Evolutionary conservation across 2,797 vertebrate genomes (phyloP).

Genomic region (Oreochromis grahami): DNA sequence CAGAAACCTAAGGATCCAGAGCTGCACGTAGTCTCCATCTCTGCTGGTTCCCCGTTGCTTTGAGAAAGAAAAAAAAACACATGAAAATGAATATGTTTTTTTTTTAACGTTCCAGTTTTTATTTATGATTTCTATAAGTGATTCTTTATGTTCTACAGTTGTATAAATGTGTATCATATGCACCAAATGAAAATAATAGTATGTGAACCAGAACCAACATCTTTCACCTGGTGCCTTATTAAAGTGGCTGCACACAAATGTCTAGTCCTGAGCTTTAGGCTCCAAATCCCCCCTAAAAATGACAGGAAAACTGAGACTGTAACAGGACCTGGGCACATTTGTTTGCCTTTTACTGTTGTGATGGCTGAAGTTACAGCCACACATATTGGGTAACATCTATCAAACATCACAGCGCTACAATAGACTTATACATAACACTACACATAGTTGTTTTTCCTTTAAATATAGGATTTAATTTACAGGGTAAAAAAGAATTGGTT

Average conservation of each 20-base stretch:
- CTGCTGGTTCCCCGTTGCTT: not conserved
- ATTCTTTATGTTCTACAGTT: not conserved
- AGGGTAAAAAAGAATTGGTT: not conserved
- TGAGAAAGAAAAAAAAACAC: rapidly evolving
- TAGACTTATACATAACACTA: rapidly evolving
- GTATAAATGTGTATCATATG: not conserved
- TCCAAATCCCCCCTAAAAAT: not conserved
- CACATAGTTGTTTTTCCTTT: not conserved
- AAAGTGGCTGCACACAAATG: not conserved
- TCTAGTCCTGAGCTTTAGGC: not conserved
- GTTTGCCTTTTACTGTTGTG: not conserved
- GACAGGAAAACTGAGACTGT: rapidly evolving
- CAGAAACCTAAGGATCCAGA: not conserved
- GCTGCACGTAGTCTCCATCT: not conserved
- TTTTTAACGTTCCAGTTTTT: not conserved
- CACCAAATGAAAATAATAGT: not conserved
- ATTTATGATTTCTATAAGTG: not conserved
- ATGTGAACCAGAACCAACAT: not conserved
- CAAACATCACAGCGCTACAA: not conserved
- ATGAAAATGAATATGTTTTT: not conserved
- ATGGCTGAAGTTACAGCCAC: not conserved
- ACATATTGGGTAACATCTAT: not conserved
- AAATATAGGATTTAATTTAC: not conserved
- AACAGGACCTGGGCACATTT: not conserved
- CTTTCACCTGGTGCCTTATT: not conserved